Evolutionary conservation across 2,113 vertebrate genomes (phyloP), one percentile per base, ranked within the genome.

Genomic region (Tenrec ecaudatus): DNA sequence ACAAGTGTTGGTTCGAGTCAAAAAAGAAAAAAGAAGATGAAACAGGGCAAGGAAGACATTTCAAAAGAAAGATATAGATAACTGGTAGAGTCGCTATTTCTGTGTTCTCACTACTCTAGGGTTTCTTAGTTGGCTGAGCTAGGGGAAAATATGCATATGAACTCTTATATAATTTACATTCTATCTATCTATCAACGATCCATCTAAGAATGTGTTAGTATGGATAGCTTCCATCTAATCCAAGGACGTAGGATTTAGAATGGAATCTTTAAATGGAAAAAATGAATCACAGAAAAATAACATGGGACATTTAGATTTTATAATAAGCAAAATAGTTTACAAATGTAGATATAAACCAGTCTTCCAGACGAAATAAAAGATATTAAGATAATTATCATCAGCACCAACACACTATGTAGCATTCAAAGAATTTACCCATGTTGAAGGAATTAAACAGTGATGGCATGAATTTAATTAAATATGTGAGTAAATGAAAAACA

Each of bases 381-480:
- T 40, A 11, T 25, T 25, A 4, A 36, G 19, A 20, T 20, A 75
- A 38, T 75, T 36, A 38, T n/a, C 68, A 10, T 5, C 27, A 29
- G 27, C 3, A 71, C 31, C 6, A 17, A 14, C 69, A 38, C 6
- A 22, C 58, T 11, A 16, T 57, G 15, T 79, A 14, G 1, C 11
- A 71, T 27, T n/a, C 22, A 25, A n/a, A 29, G 11, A 23, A 6
- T 27, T 9, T 9, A 33, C 40, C 29, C 5, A 22, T 64, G 14
- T 9, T 0, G 1, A 57, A 60, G 20, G 12, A 75, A 79, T 20
- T 9, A 25, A 1, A 0, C 58, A 73, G 20, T 0, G 2, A 43
- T 3, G 47, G 15, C 6, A 16, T 66, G 16, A 11, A 58, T 40
- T 58, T 31, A 53, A 77, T 76, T 83, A 2, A 25, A 1, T 15